Conservation (phyloP, 2,888 invertebrate genomes). For the Drosophila rellima region DNA sequence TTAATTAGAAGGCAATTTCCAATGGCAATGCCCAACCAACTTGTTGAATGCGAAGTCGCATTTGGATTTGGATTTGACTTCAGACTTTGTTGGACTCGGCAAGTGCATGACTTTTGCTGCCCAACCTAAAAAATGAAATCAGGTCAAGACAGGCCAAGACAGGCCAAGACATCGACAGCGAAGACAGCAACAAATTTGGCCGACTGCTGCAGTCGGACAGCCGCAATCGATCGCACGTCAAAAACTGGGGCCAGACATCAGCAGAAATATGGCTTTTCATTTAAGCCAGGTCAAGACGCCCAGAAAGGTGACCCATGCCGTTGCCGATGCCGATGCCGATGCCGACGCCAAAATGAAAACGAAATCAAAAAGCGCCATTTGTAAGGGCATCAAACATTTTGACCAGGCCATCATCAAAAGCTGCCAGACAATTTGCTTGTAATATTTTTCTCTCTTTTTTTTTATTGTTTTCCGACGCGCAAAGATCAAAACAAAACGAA, state of each 20-base stretch:
- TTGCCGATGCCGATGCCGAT: no score
- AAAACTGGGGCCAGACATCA: slow-evolving; percentile 74
- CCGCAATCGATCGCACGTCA: slow-evolving; percentile 80
- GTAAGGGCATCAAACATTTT: slow-evolving; percentile 72
- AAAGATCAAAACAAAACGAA: slow-evolving; percentile 68
- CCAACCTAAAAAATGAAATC: slow-evolving; percentile 76
- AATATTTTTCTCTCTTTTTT: slow-evolving; percentile 19
- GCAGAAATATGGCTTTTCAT: slow-evolving; percentile 80
- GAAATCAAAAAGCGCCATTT: slow-evolving; percentile 69
- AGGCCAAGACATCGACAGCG: slow-evolving; percentile 34
- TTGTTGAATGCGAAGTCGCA: slow-evolving; percentile 10
- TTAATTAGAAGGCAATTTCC: slow-evolving; percentile 83
- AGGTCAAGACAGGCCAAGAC: slow-evolving; percentile 56
- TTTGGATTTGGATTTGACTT: slow-evolving; percentile 30
- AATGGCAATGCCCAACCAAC: slow-evolving; percentile 48
- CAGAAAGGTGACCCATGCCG: slow-evolving; percentile 65
- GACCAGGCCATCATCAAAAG: slow-evolving; percentile 65
- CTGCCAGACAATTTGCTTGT: slow-evolving; percentile 76
- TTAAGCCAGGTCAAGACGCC: slow-evolving; percentile 80
- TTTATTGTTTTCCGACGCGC: slow-evolving; percentile 68
- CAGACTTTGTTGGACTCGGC: slow-evolving; percentile 37
- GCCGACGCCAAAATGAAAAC: slow-evolving; percentile 45
- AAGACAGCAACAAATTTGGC: slow-evolving; percentile 73
- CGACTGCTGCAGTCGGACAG: slow-evolving; percentile 65
- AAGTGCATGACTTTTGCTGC: slow-evolving; percentile 79